A percentile compares a stretch with the other conserved stretches of the same genome.
These are phyloP conservation scores for Macquaria ambigua DNA, from an alignment of 2,113 vertebrate genomes.

Conservation along the genomic window DNA sequence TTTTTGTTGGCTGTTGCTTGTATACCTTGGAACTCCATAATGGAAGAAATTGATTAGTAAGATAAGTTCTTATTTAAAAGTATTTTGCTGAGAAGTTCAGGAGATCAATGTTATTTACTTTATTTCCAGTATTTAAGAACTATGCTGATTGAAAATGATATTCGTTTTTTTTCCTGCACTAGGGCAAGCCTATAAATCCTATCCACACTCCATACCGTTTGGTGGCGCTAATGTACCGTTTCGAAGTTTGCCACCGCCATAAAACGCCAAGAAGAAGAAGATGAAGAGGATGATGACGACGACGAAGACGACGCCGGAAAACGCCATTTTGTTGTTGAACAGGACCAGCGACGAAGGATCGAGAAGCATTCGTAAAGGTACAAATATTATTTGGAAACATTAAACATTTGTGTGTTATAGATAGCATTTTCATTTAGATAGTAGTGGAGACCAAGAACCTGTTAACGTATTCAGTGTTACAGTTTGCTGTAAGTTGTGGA, in stretches of 20 bases:
- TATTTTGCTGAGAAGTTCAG: not conserved
- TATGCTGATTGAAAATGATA: not conserved
- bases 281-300: not conserved
- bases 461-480: not conserved
- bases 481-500: not conserved
- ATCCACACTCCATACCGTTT: not conserved
- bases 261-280: slow-evolving; percentile 3
- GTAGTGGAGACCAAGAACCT: rapidly evolving
- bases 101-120: too few relatives aligned
- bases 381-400: not conserved
- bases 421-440: not conserved
- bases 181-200: too few relatives aligned
- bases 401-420: rapidly evolving
- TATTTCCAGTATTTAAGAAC: too few relatives aligned
- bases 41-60: not conserved
- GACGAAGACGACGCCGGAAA: slow-evolving; percentile 66
- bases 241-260: rapidly evolving
- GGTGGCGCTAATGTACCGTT: not conserved
- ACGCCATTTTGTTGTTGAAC: slow-evolving; percentile 80
- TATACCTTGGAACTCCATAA: not conserved
- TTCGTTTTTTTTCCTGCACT: not conserved
- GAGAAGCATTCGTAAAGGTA: slow-evolving; percentile 67
- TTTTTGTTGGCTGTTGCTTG: too few relatives aligned
- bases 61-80: not conserved
- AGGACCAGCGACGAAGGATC: slow-evolving; percentile 61